Base-by-base conservation (phyloP, 2,888 invertebrate genomes). In the Sinotaia quadrata region DNA sequence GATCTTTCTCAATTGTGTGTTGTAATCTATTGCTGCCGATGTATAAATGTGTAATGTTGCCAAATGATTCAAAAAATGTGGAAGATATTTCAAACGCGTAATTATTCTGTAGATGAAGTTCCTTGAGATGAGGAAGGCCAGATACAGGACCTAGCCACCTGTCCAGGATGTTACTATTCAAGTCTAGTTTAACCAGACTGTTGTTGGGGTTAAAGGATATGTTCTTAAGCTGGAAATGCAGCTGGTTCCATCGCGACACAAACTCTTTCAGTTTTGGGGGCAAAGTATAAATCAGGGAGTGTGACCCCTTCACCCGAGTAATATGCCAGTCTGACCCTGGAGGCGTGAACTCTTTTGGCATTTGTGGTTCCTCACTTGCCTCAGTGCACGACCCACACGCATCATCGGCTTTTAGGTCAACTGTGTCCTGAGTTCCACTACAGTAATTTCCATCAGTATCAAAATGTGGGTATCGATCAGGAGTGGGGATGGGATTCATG, bases 121-220 rank as follows among this genome's bases (percentile, higher is more conserved):
- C 24, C 5, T 33, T 10, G 4, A 72, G 47, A 4, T 51, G 33
- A 15, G 62, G 27, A 8, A 72, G 54, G 0, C 67, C 67, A 1
- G 29, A 12, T 41, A 72, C 29, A 1, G 72, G 69, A 5, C 69
- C 72, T 5, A 44, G 27, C 52, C 66, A 57, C 1, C 15, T 0
- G 5, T 62, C 49, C 29, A 72, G 60, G 10, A 56, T 33, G 24
- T 72, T 72, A 18, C 34, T 51, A n/a, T 27, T 31, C n/a, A 72
- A 44, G 24, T 57, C 52, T 12, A 72, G 31, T 12, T 4, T 44
- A 5, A 5, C 10, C n/a, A 72, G 58, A 4, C 31, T 44, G 41
- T 72, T 72, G 44, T 62, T 57, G 4, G 34, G 47, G 34, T 65
- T 49, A 21, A 72, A 51, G 3, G 12, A 18, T 15, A 69, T 18